Conservation (phyloP, 2,797 vertebrate species). For the Cirrhinus molitorella region DNA sequence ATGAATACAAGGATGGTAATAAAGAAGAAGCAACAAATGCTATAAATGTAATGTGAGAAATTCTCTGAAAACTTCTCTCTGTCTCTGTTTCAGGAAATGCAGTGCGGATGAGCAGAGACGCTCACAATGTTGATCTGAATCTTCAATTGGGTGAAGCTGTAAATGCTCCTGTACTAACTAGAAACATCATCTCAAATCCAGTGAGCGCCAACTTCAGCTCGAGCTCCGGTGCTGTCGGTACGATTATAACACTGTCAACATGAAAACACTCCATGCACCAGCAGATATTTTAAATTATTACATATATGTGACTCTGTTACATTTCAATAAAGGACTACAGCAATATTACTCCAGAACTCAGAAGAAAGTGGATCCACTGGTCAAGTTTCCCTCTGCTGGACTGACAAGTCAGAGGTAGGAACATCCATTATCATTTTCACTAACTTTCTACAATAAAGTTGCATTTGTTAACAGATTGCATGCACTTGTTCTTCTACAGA, state of each 20-base stretch:
- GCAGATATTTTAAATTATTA: background rate
- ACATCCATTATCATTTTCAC: background rate
- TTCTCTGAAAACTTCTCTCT: background rate
- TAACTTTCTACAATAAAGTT: background rate
- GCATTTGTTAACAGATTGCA: background rate
- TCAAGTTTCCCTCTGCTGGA: background rate
- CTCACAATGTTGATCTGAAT: background rate
- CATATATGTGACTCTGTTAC: background rate
- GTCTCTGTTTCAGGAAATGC: background rate
- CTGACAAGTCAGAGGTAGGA: background rate
- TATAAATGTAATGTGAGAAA: background rate
- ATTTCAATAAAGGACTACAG: background rate
- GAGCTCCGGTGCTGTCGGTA: background rate
- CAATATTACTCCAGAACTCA: background rate
- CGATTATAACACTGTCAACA: background rate
- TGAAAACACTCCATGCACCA: background rate
- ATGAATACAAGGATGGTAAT: background rate
- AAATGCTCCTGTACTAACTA: background rate
- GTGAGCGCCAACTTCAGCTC: background rate
- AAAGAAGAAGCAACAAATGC: background rate
- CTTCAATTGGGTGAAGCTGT: background rate
- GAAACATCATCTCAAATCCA: background rate
- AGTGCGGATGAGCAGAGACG: background rate
- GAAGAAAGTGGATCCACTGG: background rate
- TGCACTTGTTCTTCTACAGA: background rate